Percentiles rank a stretch among this genome's conserved stretches.
phyloP scores from a whole-genome alignment of 2,797 vertebrate species.

The Graptemys geographica region DNA sequence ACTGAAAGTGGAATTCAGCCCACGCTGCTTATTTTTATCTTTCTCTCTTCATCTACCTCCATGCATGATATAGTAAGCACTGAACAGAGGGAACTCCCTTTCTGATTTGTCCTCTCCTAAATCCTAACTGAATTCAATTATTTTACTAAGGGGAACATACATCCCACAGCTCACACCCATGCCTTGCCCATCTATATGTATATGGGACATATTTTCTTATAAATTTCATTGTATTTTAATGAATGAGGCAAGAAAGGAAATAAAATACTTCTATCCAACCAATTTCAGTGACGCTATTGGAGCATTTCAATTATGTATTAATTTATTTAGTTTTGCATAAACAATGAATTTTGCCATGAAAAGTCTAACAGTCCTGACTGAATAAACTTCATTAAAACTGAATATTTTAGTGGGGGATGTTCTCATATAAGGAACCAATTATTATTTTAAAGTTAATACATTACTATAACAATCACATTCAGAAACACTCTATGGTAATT shows the following conservation, averaged over 20 bases:
- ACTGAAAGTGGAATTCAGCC: not conserved
- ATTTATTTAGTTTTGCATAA: not conserved
- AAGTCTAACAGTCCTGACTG: not conserved
- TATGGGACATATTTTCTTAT: slow-evolving; percentile 19
- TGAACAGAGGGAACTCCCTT: not conserved
- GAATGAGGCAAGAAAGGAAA: not conserved
- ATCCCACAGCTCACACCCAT: not conserved
- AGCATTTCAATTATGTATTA: slow-evolving; percentile 8
- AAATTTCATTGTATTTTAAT: slow-evolving; percentile 31
- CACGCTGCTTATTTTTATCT: not conserved
- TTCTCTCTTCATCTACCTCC: not conserved
- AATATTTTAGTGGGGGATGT: slow-evolving; percentile 24
- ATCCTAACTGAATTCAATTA: not conserved
- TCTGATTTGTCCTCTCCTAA: not conserved
- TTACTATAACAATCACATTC: not conserved
- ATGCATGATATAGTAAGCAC: not conserved
- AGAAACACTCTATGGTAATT: not conserved
- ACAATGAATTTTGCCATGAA: not conserved
- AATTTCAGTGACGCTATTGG: not conserved
- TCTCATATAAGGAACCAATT: slow-evolving; percentile 9
- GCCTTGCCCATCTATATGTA: not conserved
- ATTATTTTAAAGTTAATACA: slow-evolving; percentile 13
- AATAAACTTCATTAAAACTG: slow-evolving; percentile 15
- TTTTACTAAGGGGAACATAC: not conserved
- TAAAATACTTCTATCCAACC: not conserved